phyloP scores from a whole-genome alignment of 2,888 invertebrate species.

The Ditylenchus weischeri region DNA sequence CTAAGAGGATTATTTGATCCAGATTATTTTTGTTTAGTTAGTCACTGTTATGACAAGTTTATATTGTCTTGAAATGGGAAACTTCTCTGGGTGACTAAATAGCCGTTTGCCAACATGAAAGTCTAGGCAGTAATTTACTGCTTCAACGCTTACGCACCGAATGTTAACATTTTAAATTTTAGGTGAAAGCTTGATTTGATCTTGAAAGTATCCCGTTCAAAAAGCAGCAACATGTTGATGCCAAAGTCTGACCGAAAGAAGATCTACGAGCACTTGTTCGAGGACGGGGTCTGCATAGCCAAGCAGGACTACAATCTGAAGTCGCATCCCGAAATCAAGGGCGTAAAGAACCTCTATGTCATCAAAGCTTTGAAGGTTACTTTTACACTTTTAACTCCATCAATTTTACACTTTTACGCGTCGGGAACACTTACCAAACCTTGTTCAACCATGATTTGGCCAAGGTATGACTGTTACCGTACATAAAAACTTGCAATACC shows the following conservation, averaged over 20 bases:
- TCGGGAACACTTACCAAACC: constrained; percentile 8
- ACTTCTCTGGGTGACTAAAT: too few relatives aligned
- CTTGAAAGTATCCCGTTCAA: too few relatives aligned
- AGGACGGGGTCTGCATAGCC: constrained; percentile 96
- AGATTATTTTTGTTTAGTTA: too few relatives aligned
- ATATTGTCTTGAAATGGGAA: too few relatives aligned
- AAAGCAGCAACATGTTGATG: constrained; percentile 87
- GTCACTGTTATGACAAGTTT: too few relatives aligned
- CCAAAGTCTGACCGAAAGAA: constrained; percentile 92
- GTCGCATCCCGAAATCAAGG: constrained; percentile 73
- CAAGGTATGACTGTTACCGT: constrained; percentile 25
- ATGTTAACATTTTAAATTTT: too few relatives aligned
- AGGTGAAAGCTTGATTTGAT: too few relatives aligned
- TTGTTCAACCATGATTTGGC: constrained; percentile 7
- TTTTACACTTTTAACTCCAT: background rate
- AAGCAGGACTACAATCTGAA: constrained; percentile 79
- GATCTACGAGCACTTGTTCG: constrained; percentile 80
- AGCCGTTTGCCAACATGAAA: background rate
- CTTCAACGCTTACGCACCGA: too few relatives aligned
- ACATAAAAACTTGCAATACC: constrained; percentile 6
- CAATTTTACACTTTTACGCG: too few relatives aligned
- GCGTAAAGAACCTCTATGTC: constrained; percentile 93
- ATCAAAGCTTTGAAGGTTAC: constrained; percentile 88
- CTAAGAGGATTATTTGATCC: too few relatives aligned
- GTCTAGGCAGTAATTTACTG: too few relatives aligned